phyloP scores from a whole-genome alignment of 2,888 invertebrate species.

The Cremastinae sp. region DNA sequence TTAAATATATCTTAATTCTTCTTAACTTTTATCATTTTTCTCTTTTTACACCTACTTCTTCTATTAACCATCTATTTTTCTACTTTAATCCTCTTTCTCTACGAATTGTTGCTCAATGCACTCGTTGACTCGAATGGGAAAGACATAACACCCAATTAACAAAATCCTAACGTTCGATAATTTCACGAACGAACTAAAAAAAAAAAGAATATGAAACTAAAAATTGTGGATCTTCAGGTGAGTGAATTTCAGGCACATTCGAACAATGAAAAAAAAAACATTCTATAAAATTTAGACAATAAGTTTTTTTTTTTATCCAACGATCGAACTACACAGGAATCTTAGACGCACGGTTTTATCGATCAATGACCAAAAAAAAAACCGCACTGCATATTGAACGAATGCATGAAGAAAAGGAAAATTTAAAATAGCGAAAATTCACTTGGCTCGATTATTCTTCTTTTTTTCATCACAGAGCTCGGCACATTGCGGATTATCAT shows the following conservation, averaged over 20 bases:
- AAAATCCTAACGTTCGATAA: conserved; percentile 17
- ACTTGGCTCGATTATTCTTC: conserved; percentile 41
- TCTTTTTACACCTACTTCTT: neutral
- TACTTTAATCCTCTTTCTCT: conserved; percentile 1
- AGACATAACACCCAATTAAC: conserved; percentile 61
- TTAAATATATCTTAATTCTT: conserved; percentile 7
- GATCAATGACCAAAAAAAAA: conserved; percentile 43
- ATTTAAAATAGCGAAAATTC: conserved; percentile 34
- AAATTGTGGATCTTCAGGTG: conserved; percentile 55
- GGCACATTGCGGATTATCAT: conserved; percentile 38
- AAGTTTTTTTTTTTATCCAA: conserved; percentile 26
- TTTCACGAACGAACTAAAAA: conserved; percentile 17
- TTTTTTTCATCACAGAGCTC: conserved; percentile 44
- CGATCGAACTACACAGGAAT: conserved; percentile 28
- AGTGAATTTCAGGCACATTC: conserved; percentile 27
- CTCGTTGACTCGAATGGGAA: conserved; percentile 62
- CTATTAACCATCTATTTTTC: neutral
- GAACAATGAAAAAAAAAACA: neutral
- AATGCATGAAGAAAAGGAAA: conserved; percentile 53
- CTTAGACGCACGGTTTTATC: conserved; percentile 49
- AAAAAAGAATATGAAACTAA: conserved; percentile 36
- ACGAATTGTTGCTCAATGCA: conserved; percentile 14
- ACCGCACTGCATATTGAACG: conserved; percentile 61
- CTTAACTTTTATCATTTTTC: neutral
- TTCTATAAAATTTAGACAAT: conserved; percentile 28